phyloP scores from a whole-genome alignment of 2,797 vertebrate species.

The Furcifer pardalis region DNA sequence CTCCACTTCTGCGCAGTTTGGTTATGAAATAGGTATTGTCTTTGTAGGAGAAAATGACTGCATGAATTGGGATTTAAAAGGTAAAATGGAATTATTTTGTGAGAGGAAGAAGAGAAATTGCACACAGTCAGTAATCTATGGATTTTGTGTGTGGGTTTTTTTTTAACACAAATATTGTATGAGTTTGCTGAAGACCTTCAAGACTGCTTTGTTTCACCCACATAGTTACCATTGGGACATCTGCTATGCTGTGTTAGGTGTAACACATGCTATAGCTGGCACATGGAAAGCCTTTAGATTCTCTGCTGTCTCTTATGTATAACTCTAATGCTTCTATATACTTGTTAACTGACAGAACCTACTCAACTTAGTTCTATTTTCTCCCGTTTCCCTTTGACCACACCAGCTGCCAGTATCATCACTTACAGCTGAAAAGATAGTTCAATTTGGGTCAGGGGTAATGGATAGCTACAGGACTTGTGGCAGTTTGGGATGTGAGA shows the following conservation, averaged over 20 bases:
- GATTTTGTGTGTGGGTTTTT: neutral
- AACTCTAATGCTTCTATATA: neutral
- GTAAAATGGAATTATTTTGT: neutral
- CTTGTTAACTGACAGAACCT: neutral
- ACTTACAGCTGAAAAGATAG: neutral
- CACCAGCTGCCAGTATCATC: neutral
- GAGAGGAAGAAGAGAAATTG: neutral
- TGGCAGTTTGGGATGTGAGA: neutral
- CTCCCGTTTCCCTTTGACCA: neutral
- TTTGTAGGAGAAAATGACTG: neutral
- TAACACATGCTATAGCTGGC: slow-evolving; percentile 17
- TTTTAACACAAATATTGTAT: neutral
- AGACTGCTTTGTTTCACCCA: slow-evolving; percentile 24
- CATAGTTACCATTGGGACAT: slow-evolving; percentile 19
- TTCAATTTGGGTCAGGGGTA: neutral
- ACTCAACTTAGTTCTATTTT: no score
- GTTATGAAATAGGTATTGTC: neutral
- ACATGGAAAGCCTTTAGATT: slow-evolving; percentile 9
- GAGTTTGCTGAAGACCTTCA: slow-evolving; percentile 11
- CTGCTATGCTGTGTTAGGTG: slow-evolving; percentile 25
- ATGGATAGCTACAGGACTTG: neutral
- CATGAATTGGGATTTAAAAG: neutral
- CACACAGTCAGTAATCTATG: neutral
- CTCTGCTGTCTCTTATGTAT: neutral
- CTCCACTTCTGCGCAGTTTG: neutral